phyloP scores from a whole-genome alignment of 1,140 invertebrate species.

The Lepidurus arcticus region DNA sequence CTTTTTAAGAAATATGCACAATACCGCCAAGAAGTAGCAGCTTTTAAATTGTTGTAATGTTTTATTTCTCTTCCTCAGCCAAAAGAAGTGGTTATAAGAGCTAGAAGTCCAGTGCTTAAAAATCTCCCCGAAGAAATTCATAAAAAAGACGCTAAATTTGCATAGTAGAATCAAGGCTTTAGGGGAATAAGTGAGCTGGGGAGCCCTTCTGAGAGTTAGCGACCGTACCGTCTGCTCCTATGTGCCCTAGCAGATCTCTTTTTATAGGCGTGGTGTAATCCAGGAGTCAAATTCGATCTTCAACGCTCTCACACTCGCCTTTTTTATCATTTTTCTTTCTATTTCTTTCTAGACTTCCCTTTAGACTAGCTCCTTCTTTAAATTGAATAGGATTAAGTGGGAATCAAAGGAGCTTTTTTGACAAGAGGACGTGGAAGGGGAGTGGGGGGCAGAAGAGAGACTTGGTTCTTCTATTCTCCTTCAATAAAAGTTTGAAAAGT shows the following conservation, averaged over 20 bases:
- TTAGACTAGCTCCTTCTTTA: background rate
- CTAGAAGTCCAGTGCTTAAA: background rate
- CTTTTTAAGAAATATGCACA: too few relatives aligned
- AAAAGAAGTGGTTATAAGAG: background rate
- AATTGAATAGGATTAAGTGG: constrained; percentile 13
- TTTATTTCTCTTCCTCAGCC: too few relatives aligned
- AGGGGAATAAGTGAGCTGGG: background rate
- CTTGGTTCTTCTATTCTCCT: too few relatives aligned
- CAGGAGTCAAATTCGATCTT: constrained; percentile 21
- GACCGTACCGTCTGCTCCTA: background rate
- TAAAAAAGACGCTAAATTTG: constrained; percentile 7
- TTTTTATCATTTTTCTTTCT: background rate
- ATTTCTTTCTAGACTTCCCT: background rate
- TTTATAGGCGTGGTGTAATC: constrained; percentile 11
- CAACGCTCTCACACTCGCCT: background rate
- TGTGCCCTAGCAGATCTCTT: background rate
- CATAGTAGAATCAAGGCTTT: background rate
- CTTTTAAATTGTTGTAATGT: too few relatives aligned
- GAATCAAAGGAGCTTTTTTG: constrained; percentile 5
- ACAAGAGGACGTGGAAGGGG: background rate
- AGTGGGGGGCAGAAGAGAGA: background rate
- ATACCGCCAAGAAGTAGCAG: too few relatives aligned
- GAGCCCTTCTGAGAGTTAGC: background rate
- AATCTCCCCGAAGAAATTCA: background rate
- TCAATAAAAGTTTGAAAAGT: background rate